phyloP scores from a whole-genome alignment of 2,888 invertebrate species.

The Apotomis betuletana region DNA sequence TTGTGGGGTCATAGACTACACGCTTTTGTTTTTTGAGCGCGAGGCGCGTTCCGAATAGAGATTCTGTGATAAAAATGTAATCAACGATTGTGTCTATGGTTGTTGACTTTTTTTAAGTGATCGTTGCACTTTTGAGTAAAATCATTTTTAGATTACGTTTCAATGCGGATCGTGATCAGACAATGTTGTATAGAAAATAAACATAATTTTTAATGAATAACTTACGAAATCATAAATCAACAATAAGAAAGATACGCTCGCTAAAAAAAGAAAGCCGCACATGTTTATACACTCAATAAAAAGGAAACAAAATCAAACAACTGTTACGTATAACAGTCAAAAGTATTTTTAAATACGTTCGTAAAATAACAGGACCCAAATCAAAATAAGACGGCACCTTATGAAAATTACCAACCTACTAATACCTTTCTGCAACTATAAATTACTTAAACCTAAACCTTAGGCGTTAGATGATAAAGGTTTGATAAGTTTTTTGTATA shows the following conservation, averaged over 20 bases:
- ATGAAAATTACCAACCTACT: constrained; percentile 53
- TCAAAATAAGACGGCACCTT: constrained; percentile 66
- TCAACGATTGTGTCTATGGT: constrained; percentile 32
- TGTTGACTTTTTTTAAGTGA: constrained; percentile 11
- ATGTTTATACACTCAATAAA: constrained; percentile 28
- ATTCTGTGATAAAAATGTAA: constrained; percentile 38
- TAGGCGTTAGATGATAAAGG: background rate
- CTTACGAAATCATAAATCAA: background rate
- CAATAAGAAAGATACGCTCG: constrained; percentile 14
- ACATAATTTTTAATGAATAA: no score
- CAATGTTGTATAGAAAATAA: no score
- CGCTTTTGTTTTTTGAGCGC: constrained; percentile 57
- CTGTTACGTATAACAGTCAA: constrained; percentile 51
- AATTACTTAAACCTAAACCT: constrained; percentile 9
- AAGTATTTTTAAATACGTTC: constrained; percentile 52
- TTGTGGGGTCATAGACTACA: constrained; percentile 56
- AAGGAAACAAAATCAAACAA: constrained; percentile 46
- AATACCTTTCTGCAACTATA: background rate
- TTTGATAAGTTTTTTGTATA: background rate
- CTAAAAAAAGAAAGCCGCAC: constrained; percentile 11
- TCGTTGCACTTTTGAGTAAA: background rate
- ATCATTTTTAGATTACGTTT: no score
- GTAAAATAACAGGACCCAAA: constrained; percentile 66
- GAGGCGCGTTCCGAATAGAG: constrained; percentile 27
- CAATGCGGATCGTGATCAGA: no score